phyloP scores from a whole-genome alignment of 2,888 invertebrate genomes.

The Lycaena phlaeas region DNA sequence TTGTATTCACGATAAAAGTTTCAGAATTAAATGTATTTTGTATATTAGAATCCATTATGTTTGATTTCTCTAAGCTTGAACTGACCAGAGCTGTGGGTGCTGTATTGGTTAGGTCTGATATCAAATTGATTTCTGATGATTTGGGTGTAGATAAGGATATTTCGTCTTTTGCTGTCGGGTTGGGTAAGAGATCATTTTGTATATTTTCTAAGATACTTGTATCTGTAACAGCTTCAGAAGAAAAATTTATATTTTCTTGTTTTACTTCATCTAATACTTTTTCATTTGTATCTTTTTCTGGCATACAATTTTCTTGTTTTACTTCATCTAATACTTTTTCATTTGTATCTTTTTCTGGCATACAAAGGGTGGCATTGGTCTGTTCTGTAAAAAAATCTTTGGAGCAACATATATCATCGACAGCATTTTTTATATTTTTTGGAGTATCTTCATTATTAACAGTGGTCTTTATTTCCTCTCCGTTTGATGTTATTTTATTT shows the following conservation, averaged over 20 bases:
- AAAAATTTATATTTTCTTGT: background rate
- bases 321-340: background rate
- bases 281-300: background rate
- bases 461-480: slow-evolving; percentile 12
- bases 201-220: background rate
- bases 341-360: too few species aligned
- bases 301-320: background rate
- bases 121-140: background rate
- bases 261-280: background rate
- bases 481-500: slow-evolving; percentile 11
- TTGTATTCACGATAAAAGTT: slow-evolving; percentile 1
- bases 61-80: background rate
- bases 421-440: background rate
- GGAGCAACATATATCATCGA: too few species aligned
- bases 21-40: background rate
- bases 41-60: background rate
- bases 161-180: background rate
- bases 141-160: background rate
- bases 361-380: too few species aligned
- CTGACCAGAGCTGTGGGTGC: background rate
- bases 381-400: too few species aligned
- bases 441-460: background rate
- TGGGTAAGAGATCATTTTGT: background rate
- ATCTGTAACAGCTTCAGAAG: background rate
- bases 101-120: background rate